Base-by-base conservation (phyloP, 2,797 vertebrate genomes). In the Sylvia borin region DNA sequence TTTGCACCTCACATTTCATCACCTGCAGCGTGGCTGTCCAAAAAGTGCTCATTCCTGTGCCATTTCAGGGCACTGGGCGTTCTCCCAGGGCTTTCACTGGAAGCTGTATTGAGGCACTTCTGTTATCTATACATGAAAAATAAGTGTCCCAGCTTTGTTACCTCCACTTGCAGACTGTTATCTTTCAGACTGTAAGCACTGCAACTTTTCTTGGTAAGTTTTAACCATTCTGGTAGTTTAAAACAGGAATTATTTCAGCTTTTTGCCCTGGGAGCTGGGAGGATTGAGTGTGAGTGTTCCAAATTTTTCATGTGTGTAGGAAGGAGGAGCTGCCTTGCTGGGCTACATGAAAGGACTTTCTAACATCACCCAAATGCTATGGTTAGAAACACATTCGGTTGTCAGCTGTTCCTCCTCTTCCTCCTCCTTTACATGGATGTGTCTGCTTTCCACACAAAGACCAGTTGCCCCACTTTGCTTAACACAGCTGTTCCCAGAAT, bases 221-320 rank as follows among this genome's bases (percentile, higher is more conserved):
- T 50, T 80, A 51, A 32, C 14, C 16, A 7, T 74, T 73, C 48
- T 26, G 9, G 6, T 88, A n/a, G 27, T 62, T 70, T 58, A 57
- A 80, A 86, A 86, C 4, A 7, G 65, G 12, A 13, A 57, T 10
- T 54, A 43, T 53, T 73, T 73, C 38, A 31, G 5, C 12, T 38
- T 66, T 88, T 76, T 73, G 12, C 11, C 8, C 27, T 14, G 14
- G 40, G 15, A 73, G 16, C 22, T 7, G 20, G 45, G 55, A 64
- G 12, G 9, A 36, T 60, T 76, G 40, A 78, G 13, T 81, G 55
- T 55, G 54, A 62, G 40, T 3, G 14, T 38, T 86, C 22, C 40
- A 62, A 3, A 47, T 1, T 36, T 71, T 19, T n/a, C n/a, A 18
- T 3, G 22, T 64, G 31, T 0, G 0, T 73, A 18, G 55, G 55